Conservation (phyloP, 2,888 invertebrate species). For the Andrena minutula region DNA sequence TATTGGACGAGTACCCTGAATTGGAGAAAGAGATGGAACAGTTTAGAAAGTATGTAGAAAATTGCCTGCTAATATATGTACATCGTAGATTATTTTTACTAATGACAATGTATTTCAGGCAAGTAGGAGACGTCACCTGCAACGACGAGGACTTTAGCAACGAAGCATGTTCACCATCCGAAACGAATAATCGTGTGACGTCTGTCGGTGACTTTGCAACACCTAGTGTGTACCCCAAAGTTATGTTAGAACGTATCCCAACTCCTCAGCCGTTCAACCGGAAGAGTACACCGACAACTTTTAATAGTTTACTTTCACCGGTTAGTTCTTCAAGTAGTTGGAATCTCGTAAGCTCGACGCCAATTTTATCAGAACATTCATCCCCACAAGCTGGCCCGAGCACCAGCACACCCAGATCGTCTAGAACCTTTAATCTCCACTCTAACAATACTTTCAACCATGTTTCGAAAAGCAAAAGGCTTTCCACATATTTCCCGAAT, state of each 20-base stretch:
- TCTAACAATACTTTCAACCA: not conserved
- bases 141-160: slow-evolving; percentile 31
- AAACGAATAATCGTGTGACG: not conserved
- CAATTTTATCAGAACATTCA: slow-evolving; percentile 50
- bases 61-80: not conserved
- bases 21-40: slow-evolving; percentile 78
- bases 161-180: slow-evolving; percentile 11
- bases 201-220: not conserved
- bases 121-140: slow-evolving; percentile 30
- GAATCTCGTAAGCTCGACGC: slow-evolving; percentile 9
- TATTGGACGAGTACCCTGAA: slow-evolving; percentile 80
- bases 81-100: slow-evolving; percentile 1
- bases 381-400: slow-evolving; percentile 61
- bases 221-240: slow-evolving; percentile 62
- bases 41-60: slow-evolving; percentile 56
- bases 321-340: slow-evolving; percentile 24
- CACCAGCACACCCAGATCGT: slow-evolving; percentile 65
- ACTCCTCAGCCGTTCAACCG: slow-evolving; percentile 60
- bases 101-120: slow-evolving; percentile 51
- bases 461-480: slow-evolving; percentile 38
- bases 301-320: not conserved
- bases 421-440: not conserved
- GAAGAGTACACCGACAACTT: not conserved
- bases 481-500: slow-evolving; percentile 24
- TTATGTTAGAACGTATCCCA: slow-evolving; percentile 75